phyloP scores from a whole-genome alignment of 2,113 vertebrate genomes.

The Pelecanoides urinatrix region DNA sequence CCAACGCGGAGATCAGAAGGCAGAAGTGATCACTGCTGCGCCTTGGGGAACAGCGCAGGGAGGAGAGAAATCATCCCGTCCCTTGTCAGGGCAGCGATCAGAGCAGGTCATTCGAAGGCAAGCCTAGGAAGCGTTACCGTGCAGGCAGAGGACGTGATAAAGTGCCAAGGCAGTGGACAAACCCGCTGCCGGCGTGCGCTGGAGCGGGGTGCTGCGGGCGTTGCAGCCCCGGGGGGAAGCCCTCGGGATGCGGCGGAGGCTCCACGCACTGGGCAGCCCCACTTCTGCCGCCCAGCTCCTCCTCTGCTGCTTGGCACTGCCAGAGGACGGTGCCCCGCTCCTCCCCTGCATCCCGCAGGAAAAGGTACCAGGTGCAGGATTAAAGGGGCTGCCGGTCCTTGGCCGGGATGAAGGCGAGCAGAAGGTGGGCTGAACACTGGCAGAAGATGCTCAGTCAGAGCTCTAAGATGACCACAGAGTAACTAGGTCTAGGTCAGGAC shows the following conservation, averaged over 20 bases:
- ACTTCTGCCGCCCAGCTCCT: background rate
- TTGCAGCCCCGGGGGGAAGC: background rate
- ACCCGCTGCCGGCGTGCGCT: accelerated
- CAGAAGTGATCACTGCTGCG: background rate
- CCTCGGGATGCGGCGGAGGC: background rate
- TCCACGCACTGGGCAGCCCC: background rate
- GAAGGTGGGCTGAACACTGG: background rate
- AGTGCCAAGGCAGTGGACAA: background rate
- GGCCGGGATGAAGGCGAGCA: accelerated
- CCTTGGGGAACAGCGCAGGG: background rate
- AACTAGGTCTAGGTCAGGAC: background rate
- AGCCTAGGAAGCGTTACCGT: accelerated
- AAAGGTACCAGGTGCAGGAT: background rate
- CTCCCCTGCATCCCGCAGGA: background rate
- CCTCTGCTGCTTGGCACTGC: background rate
- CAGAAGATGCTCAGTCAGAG: background rate
- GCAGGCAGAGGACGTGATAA: background rate
- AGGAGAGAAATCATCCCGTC: background rate
- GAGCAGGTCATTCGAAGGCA: background rate
- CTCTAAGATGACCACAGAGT: background rate
- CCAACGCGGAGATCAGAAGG: background rate
- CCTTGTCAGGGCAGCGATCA: background rate
- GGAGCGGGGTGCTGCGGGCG: background rate
- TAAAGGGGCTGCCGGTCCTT: background rate
- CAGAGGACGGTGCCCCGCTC: background rate